phyloP scores from a whole-genome alignment of 2,797 vertebrate genomes.

The Rousettus madagascariensis region DNA sequence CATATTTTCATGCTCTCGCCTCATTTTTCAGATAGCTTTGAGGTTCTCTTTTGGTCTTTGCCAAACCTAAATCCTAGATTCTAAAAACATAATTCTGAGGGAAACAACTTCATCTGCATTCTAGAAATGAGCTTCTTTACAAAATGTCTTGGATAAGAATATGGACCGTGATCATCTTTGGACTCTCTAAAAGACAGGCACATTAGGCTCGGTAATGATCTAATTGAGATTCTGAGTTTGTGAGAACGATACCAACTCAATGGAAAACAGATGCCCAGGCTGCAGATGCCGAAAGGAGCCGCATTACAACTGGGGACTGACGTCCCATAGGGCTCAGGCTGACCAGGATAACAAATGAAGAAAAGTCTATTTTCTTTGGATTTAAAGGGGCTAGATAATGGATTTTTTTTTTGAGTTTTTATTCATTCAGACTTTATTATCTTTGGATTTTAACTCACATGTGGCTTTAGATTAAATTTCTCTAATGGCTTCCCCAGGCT shows the following conservation, averaged over 20 bases:
- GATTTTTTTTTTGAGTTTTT: neutral
- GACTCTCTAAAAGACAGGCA: neutral
- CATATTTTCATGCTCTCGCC: neutral
- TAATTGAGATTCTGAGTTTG: neutral
- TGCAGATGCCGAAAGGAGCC: neutral
- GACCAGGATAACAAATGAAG: neutral
- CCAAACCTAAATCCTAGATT: neutral
- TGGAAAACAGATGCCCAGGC: neutral
- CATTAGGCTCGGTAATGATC: neutral
- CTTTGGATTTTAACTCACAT: conserved; percentile 3
- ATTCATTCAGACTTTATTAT: conserved; percentile 29
- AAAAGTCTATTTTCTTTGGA: neutral
- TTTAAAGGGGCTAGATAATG: neutral
- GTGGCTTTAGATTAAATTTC: conserved; percentile 29
- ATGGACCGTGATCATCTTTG: neutral
- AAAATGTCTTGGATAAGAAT: neutral
- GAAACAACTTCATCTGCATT: neutral
- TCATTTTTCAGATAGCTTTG: neutral
- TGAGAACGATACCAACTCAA: neutral
- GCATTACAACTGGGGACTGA: neutral
- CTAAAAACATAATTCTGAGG: neutral
- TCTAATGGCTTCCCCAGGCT: conserved; percentile 22
- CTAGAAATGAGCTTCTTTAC: neutral
- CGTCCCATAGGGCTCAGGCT: neutral
- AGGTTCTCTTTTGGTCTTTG: neutral